Evolutionary conservation across 2,797 vertebrate species (phyloP), one percentile per base, ranked within the genome.

Genomic region (Mormyrops boulengeri): DNA sequence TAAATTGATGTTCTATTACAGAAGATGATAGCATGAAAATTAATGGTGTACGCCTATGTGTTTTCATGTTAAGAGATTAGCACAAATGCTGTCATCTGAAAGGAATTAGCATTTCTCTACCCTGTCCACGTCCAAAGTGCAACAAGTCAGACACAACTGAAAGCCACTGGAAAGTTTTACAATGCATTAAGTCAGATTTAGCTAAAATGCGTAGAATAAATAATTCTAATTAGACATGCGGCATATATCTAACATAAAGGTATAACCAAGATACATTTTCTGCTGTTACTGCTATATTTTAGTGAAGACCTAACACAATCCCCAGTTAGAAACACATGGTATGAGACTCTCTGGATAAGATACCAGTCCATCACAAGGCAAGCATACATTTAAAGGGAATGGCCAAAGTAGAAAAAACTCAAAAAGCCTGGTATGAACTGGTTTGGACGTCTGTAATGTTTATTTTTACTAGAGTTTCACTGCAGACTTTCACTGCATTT

Each of bases 391-490:
- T 44, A 80, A 44, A 8, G 38, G 38, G 17, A n/a, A 80, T 80
- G 73, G 73, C 5, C 4, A 2, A 6, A n/a, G 38, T 47, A 80
- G 0, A 80, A 80, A 44, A 19, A 41, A 44, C 41, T 41, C 34
- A 80, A 89, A 84, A 47, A 89, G 89, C 19, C 62, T 91, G 90
- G 87, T 44, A 88, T 82, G 89, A 89, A 90, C 89, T 89, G 89
- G 30, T 89, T 60, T 73, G 34, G 66, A 91, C 87, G 90, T 86
- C 89, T 90, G 60, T 89, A 88, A 90, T 89, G 77, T 82, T 80
- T 49, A 52, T 47, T 90, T 87, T 69, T 90, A 73, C n/a, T 50
- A 89, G 26, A 69, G 41, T 11, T 47, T 88, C 66, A 88, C 47
- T 88, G 49, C 66, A 88, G 87, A 88, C 90, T 88, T 89, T 38